Conservation (phyloP, 1,140 invertebrate species). For the Microplitis mediator region DNA sequence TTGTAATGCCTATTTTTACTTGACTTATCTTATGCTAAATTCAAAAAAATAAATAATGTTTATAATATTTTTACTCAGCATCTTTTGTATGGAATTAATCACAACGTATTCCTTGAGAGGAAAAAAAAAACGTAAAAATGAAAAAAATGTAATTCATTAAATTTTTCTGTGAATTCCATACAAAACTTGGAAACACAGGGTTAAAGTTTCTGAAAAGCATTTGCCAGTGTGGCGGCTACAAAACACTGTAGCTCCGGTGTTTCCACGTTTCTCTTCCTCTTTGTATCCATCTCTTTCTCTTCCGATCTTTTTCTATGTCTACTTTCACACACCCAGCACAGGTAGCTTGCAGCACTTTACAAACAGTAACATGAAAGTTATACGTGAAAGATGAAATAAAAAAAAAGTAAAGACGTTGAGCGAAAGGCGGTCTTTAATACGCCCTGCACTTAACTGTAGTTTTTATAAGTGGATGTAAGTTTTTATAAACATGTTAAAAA, state of each 20-base stretch:
- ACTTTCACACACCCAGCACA: background rate
- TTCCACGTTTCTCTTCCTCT: background rate
- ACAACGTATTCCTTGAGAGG: background rate
- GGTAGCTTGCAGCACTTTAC: slow-evolving; percentile 8
- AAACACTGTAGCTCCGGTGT: background rate
- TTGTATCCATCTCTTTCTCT: background rate
- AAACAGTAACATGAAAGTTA: slow-evolving; percentile 19
- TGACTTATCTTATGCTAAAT: too few relatives aligned
- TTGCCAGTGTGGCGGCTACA: background rate
- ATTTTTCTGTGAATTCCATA: background rate
- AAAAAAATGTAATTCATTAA: background rate
- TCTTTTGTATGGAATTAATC: too few relatives aligned
- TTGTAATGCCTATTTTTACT: too few relatives aligned
- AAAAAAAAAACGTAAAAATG: background rate
- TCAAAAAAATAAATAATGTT: too few relatives aligned
- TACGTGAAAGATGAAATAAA: background rate
- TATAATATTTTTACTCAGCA: too few relatives aligned
- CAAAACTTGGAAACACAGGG: background rate
- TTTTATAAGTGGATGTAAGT: slow-evolving; percentile 28
- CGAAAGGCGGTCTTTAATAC: slow-evolving; percentile 16
- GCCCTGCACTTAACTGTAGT: slow-evolving; percentile 28
- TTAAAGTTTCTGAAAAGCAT: slow-evolving; percentile 11
- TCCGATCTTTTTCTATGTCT: background rate
- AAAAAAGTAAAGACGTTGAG: background rate
- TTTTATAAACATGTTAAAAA: slow-evolving; percentile 23